Conservation (phyloP, 2,797 vertebrate species). For the Pristis pectinata region DNA sequence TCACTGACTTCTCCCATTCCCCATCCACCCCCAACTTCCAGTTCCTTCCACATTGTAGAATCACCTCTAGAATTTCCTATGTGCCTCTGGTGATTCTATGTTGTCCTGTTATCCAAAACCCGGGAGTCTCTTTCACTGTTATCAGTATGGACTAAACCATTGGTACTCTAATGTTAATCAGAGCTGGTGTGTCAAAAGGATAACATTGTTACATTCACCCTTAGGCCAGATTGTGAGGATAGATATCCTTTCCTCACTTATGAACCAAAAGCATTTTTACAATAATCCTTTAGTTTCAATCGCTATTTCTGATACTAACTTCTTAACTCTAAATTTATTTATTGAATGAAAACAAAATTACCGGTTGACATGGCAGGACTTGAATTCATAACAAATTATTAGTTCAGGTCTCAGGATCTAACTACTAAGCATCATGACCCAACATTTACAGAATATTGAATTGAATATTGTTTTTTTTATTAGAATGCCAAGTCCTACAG, state of each 20-base stretch:
- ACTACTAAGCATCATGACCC: too few species aligned
- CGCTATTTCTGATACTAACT: too few species aligned
- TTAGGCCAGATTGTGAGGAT: neutral
- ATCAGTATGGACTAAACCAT: neutral
- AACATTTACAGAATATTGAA: neutral
- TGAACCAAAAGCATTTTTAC: too few species aligned
- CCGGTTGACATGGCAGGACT: too few species aligned
- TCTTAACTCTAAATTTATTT: too few species aligned
- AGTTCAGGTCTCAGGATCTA: too few species aligned
- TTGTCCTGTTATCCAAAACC: neutral
- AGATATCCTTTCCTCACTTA: too few species aligned
- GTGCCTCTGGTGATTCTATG: neutral
- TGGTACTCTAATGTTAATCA: neutral
- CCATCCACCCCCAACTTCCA: too few species aligned
- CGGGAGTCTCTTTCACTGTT: neutral
- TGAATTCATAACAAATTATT: too few species aligned
- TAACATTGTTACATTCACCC: neutral
- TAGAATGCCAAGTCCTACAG: neutral
- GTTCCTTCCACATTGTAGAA: neutral
- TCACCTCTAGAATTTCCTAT: neutral
- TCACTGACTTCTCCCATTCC: neutral
- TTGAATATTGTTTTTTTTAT: neutral
- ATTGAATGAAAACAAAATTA: too few species aligned
- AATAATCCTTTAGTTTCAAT: too few species aligned
- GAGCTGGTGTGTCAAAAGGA: neutral